Base-by-base conservation (phyloP, 1,140 invertebrate genomes). In the Papilio aristodemus region DNA sequence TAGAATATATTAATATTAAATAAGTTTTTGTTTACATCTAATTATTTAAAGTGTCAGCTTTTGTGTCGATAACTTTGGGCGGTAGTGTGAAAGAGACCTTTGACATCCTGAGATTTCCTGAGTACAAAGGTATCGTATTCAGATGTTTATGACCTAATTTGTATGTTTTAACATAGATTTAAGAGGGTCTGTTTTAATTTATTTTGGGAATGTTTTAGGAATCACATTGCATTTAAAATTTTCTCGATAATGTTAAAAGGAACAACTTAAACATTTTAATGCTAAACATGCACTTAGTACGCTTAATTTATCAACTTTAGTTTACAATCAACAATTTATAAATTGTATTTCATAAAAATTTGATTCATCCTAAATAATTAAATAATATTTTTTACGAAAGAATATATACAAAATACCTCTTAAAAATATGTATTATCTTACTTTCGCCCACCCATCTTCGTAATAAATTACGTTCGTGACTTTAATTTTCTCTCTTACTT, bases 1-100 rank as follows among this genome's bases (percentile, higher is more conserved):
- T 71, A 58, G 86, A 88, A 88, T 88, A 88, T 75, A 83, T 86
- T 77, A 86, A 88, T 83, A 78, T 67, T 86, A 84, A 84, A 84
- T 83, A 79, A 70, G 67, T 78, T 76, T 81, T 83, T 77, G 69
- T 78, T 50, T 59, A 62, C 73, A 69, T 74, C 36, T 74, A 74
- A 77, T 78, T 77, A 76, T 74, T 70, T 70, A 66, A 50, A 66
- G 27, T 66, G 63, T 66, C 27, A 17, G 41, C 22, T 27, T 66
- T 66, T 66, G 63, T 66, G 63, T 66, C 43, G 41, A 46, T 25
- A 66, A 10, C 39, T 19, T 64, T 17, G 39, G 63, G 63, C 63
- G 63, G 63, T 50, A 66, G 63, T 64, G 68, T 69, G 43, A 57
- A 67, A 58, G 39, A n/a, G 59, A 71, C 70, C 68, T 75, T 67